Percentiles rank a stretch among this genome's conserved stretches.
Evolutionary conservation across 2,797 vertebrate species (phyloP).

Genomic region (Sylvia borin): DNA sequence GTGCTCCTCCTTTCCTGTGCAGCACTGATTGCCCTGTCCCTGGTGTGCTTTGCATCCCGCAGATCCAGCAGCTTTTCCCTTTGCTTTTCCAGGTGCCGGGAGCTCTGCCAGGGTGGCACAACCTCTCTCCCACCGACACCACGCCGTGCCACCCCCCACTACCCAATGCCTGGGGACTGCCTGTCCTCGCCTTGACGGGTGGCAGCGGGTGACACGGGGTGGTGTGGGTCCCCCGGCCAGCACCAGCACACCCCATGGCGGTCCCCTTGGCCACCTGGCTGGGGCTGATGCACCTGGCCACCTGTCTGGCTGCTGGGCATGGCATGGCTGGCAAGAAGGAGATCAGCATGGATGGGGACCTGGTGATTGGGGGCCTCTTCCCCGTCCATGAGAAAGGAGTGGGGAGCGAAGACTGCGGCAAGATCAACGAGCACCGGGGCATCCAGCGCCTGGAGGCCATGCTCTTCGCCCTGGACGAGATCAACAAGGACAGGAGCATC

Average conservation of each 20-base stretch:
- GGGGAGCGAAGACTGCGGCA: conserved; percentile 89
- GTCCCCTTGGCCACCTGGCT: conserved; percentile 70
- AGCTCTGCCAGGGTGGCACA: neutral
- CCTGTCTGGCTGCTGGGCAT: conserved; percentile 73
- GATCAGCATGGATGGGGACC: conserved; percentile 90
- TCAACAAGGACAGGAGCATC: conserved; percentile 89
- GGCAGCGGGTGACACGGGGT: neutral
- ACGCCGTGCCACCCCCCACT: neutral
- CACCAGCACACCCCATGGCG: conserved; percentile 44
- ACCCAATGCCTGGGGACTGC: neutral
- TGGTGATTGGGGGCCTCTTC: conserved; percentile 95
- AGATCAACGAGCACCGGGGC: conserved; percentile 92
- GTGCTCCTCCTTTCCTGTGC: accelerated
- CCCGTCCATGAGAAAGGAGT: conserved; percentile 94
- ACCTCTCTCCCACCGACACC: neutral
- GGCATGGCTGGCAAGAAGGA: conserved; percentile 84
- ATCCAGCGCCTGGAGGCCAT: conserved; percentile 98
- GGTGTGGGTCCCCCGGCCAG: neutral
- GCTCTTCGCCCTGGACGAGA: conserved; percentile 94
- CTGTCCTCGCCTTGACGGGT: neutral
- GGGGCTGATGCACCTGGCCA: conserved; percentile 77
- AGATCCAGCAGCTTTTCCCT: neutral
- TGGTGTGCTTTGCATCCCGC: accelerated
- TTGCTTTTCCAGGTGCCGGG: neutral
- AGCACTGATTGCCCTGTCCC: neutral